These are phyloP conservation scores for Saccopteryx bilineata DNA, from an alignment of 2,113 vertebrate species.

Conservation along the genomic window DNA sequence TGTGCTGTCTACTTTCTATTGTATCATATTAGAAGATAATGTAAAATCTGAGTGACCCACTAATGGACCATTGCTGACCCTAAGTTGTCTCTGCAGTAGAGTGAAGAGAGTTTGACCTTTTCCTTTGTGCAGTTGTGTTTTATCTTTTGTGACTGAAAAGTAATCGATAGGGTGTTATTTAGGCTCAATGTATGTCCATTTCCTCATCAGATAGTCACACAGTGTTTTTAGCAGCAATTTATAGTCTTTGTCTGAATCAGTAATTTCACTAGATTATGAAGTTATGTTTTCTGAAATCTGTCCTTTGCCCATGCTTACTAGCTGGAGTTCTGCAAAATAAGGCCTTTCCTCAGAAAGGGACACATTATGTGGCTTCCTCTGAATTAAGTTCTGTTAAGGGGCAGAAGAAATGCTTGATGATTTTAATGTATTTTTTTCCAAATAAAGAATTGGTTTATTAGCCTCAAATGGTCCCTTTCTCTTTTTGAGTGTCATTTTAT, in stretches of 20 bases:
- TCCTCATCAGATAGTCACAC: background rate
- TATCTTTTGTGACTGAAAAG: too few species aligned
- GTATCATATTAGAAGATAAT: too few species aligned
- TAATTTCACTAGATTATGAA: background rate
- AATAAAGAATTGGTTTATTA: background rate
- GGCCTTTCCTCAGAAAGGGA: background rate
- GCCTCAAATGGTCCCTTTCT: background rate
- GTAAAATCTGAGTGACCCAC: too few species aligned
- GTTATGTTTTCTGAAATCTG: background rate
- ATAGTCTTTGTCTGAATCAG: background rate
- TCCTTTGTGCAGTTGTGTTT: too few species aligned
- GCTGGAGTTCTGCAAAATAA: background rate
- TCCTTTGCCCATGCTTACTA: background rate
- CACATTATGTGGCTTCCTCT: background rate
- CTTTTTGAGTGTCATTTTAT: background rate
- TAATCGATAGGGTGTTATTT: too few species aligned
- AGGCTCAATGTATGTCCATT: too few species aligned
- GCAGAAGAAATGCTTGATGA: background rate
- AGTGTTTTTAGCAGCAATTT: background rate
- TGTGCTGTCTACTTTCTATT: too few species aligned
- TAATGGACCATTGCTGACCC: too few species aligned
- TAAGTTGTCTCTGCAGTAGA: too few species aligned
- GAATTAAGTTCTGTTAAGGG: background rate
- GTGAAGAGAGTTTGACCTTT: too few species aligned
- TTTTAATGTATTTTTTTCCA: constrained; percentile 7